Percentiles rank a stretch among this genome's conserved stretches.
Conservation (phyloP, 1,140 invertebrate species). For the Bilobella aurantiaca region DNA sequence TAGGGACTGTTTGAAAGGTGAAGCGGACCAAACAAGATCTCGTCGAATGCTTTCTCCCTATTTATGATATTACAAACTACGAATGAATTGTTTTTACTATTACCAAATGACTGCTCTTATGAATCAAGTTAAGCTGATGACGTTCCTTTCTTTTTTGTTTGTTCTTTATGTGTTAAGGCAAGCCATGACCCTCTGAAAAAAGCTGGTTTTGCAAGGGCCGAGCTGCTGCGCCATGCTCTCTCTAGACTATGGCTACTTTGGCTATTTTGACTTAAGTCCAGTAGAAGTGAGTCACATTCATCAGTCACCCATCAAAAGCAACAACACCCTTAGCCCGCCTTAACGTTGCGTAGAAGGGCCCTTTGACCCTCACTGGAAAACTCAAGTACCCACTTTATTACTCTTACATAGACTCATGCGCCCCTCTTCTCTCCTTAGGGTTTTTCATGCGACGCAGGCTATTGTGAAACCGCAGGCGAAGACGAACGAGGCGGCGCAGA, state of each 20-base stretch:
- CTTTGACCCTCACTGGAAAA: no score
- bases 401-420: neutral
- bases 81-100: slow-evolving; percentile 3
- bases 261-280: slow-evolving; percentile 19
- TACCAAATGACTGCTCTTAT: slow-evolving; percentile 15
- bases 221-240: slow-evolving; percentile 30
- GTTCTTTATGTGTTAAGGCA: slow-evolving; percentile 36
- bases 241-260: slow-evolving; percentile 29
- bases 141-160: slow-evolving; percentile 36
- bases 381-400: neutral
- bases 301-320: slow-evolving; percentile 23
- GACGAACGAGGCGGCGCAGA: slow-evolving; percentile 84
- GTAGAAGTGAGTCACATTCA: slow-evolving; percentile 34
- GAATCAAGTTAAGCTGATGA: slow-evolving; percentile 29
- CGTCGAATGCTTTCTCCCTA: no score
- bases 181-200: slow-evolving; percentile 32
- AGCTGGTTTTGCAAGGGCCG: slow-evolving; percentile 32
- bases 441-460: slow-evolving; percentile 78
- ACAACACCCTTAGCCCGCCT: neutral
- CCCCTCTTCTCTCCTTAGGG: slow-evolving; percentile 40
- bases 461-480: slow-evolving; percentile 89
- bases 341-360: neutral
- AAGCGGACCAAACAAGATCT: no score
- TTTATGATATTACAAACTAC: no score
- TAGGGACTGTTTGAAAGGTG: no score